phyloP scores from a whole-genome alignment of 2,888 invertebrate genomes.

The Caenorhabditis drosophilae region DNA sequence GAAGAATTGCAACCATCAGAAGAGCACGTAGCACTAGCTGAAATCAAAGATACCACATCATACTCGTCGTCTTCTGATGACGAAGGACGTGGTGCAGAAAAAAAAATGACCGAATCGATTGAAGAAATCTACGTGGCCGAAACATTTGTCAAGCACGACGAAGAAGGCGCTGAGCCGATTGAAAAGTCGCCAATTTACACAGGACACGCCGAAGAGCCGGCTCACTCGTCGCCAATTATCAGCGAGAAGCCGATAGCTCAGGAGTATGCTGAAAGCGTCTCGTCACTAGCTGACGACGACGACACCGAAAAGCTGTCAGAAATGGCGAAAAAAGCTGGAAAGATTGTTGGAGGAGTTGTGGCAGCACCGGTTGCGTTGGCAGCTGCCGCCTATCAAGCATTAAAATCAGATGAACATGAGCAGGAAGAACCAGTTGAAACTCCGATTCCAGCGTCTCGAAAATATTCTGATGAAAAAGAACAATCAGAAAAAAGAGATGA shows the following conservation, averaged over 20 bases:
- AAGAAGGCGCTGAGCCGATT: slow-evolving; percentile 12
- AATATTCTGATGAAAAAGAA: slow-evolving; percentile 15
- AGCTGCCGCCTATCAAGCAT: slow-evolving; percentile 46
- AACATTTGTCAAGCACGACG: slow-evolving; percentile 28
- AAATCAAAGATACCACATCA: slow-evolving; percentile 25
- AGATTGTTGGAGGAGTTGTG: slow-evolving; percentile 51
- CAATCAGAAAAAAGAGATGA: too few species aligned
- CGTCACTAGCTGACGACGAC: neutral
- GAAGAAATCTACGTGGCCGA: slow-evolving; percentile 27
- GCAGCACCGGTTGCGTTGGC: slow-evolving; percentile 51
- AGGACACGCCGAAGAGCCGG: slow-evolving; percentile 19
- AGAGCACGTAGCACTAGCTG: slow-evolving; percentile 34
- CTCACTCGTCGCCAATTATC: slow-evolving; percentile 31
- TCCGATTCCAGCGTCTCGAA: slow-evolving; percentile 20
- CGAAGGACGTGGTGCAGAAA: slow-evolving; percentile 7
- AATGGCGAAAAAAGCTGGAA: slow-evolving; percentile 47
- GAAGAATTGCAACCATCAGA: slow-evolving; percentile 28
- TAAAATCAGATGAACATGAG: slow-evolving; percentile 18
- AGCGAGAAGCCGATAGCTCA: slow-evolving; percentile 29
- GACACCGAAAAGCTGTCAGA: slow-evolving; percentile 3
- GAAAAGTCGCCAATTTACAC: slow-evolving; percentile 26
- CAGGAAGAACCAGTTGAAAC: slow-evolving; percentile 9
- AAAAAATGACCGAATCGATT: slow-evolving; percentile 12
- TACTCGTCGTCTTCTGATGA: slow-evolving; percentile 28
- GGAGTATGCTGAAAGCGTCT: slow-evolving; percentile 37